Evolutionary conservation across 2,888 invertebrate species (phyloP).

Genomic region (Liodrosophila aerea): DNA sequence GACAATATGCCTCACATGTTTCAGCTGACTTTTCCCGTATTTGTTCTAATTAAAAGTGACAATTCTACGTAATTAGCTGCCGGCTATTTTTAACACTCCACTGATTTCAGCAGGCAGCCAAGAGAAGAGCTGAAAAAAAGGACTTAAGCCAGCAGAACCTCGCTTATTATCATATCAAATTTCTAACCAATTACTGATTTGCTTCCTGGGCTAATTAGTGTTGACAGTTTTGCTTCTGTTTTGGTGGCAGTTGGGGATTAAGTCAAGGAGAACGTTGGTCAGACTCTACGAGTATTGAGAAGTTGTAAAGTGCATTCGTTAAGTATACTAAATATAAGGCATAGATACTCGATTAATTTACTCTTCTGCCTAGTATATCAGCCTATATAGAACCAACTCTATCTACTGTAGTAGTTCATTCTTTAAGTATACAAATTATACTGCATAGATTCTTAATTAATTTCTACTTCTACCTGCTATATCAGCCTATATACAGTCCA

Average conservation of each 20-base stretch:
- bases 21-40: conserved; percentile 35
- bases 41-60: conserved; percentile 79
- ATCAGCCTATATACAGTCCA: no score
- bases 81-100: conserved; percentile 63
- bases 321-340: no score
- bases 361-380: no score
- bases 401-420: no score
- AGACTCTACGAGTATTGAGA: no score
- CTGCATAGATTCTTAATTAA: no score
- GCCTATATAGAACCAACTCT: no score
- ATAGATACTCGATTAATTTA: no score
- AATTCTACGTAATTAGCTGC: conserved; percentile 77
- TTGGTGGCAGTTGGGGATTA: conserved; percentile 1
- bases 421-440: no score
- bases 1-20: conserved; percentile 53
- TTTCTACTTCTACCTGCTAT: no score
- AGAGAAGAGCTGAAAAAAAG: conserved; percentile 7
- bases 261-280: no score
- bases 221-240: conserved; percentile 65
- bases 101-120: conserved; percentile 35
- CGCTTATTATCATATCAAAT: conserved; percentile 53
- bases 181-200: conserved; percentile 58
- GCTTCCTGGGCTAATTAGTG: conserved; percentile 42
- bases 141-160: background rate
- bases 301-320: no score